phyloP scores from a whole-genome alignment of 2,888 invertebrate genomes.

The Ennomos quercinarius region DNA sequence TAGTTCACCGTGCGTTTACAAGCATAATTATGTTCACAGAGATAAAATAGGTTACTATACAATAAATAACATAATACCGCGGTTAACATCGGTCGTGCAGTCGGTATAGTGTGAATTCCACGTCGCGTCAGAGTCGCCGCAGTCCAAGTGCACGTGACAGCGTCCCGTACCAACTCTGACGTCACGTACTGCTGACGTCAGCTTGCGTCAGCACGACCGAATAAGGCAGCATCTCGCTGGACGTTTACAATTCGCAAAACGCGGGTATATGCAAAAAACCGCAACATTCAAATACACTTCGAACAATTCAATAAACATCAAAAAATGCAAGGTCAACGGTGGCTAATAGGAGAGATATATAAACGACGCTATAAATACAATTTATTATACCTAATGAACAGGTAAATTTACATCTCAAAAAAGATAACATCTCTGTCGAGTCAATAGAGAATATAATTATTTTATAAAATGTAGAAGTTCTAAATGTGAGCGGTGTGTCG shows the following conservation, averaged over 20 bases:
- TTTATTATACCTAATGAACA: conserved; percentile 70
- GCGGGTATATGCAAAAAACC: conserved; percentile 44
- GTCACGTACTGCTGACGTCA: conserved; percentile 4
- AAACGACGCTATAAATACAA: conserved; percentile 77
- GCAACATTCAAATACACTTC: conserved; percentile 57
- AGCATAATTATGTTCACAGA: conserved; percentile 33
- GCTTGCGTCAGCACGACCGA: conserved; percentile 17
- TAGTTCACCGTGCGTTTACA: conserved; percentile 36
- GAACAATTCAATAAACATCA: conserved; percentile 77
- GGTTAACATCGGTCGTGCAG: conserved; percentile 29
- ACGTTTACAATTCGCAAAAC: conserved; percentile 25
- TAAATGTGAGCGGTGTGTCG: conserved; percentile 44
- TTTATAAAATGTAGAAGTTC: conserved; percentile 65
- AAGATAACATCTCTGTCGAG: conserved; percentile 74
- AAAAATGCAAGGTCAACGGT: conserved; percentile 77
- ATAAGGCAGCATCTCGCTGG: conserved; percentile 28
- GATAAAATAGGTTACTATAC: conserved; percentile 24
- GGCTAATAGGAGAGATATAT: conserved; percentile 77
- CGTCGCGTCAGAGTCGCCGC: conserved; percentile 1
- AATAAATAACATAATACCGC: conserved; percentile 28
- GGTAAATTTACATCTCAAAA: conserved; percentile 83
- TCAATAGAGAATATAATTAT: conserved; percentile 72
- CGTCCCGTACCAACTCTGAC: conserved; percentile 6
- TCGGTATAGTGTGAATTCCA: conserved; percentile 11
- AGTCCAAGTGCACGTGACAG: not conserved